Base-by-base conservation (phyloP, 1,140 invertebrate species). In the Drosophila nasuta region DNA sequence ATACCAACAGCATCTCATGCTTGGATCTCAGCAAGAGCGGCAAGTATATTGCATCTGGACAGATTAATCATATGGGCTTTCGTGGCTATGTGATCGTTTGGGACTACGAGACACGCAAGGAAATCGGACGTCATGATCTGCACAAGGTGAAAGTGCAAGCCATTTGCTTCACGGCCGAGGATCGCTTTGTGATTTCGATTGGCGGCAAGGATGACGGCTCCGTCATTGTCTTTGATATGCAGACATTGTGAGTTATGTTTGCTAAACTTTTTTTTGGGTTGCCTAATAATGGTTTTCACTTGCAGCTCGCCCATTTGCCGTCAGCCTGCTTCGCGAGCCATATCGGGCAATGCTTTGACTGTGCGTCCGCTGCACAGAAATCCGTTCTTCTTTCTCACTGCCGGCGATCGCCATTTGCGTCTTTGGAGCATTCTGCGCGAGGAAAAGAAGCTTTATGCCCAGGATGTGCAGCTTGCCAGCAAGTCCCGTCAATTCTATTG, bases 31-130 rank as follows among this genome's bases (percentile, higher is more conserved):
- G 97, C 48, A 82, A 78, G 62, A 93, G 94, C 73, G 97, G 97
- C 45, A 95, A 95, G 28, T 97, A 95, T 81, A 93, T 98, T 38
- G 97, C 96, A 17, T 97, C 97, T 7, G 97, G 98, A 0, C 97
- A 98, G 93, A 95, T 97, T 8, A 98, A 96, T 87, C 96, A 98
- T 82, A 97, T 97, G 91, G 97, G 97, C 5, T 98, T 98, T 91
- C 97, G 97, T 94, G 96, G 97, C 4, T 94, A 94, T 70, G 96
- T 97, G 0, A 97, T 98, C 76, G 91, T 99, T 13, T 99, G 97
- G 97, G 95, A 98, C 88, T 98, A 96, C 85, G 93, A 95, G 5
- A 94, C 93, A 45, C 94, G 94, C 68, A 93, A 92, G 35, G 91
- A 95, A 49, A 92, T 96, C 46, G 93, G 94, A 0, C 95, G 94